A percentile compares a stretch with the other conserved stretches of the same genome.
Conservation (phyloP, 2,888 invertebrate species). For the Chalcosyrphus nemorum region DNA sequence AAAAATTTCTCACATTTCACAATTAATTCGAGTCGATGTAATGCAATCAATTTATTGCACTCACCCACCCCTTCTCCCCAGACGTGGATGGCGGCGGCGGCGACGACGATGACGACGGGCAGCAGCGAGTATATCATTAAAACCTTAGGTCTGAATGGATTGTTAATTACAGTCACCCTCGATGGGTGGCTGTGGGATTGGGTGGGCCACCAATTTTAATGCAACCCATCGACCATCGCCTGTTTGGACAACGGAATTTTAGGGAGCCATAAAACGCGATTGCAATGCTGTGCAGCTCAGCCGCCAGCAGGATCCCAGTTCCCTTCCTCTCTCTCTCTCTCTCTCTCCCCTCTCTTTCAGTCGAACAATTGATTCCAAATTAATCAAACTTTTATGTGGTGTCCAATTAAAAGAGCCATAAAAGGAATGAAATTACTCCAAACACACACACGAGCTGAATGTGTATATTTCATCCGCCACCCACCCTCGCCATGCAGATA, state of each 20-base stretch:
- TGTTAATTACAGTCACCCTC: conserved; percentile 61
- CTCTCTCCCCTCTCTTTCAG: neutral
- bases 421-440: conserved; percentile 52
- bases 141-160: conserved; percentile 65
- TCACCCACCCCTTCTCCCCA: neutral
- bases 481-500: conserved; percentile 3
- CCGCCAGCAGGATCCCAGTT: conserved; percentile 18
- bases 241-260: neutral
- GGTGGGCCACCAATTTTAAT: neutral
- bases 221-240: neutral
- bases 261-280: conserved; percentile 9
- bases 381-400: conserved; percentile 72
- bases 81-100: neutral
- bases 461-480: neutral
- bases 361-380: conserved; percentile 67
- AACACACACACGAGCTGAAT: neutral
- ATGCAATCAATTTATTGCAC: conserved; percentile 69
- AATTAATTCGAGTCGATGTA: conserved; percentile 65
- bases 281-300: conserved; percentile 16
- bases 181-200: neutral
- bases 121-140: conserved; percentile 28
- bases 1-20: conserved; percentile 46
- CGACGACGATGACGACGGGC: too few species aligned
- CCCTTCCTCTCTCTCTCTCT: neutral
- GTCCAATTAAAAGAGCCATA: conserved; percentile 66